Evolutionary conservation across 2,888 invertebrate genomes (phyloP), one percentile per base, ranked within the genome.

Genomic region (Lithophane semibrunnea): DNA sequence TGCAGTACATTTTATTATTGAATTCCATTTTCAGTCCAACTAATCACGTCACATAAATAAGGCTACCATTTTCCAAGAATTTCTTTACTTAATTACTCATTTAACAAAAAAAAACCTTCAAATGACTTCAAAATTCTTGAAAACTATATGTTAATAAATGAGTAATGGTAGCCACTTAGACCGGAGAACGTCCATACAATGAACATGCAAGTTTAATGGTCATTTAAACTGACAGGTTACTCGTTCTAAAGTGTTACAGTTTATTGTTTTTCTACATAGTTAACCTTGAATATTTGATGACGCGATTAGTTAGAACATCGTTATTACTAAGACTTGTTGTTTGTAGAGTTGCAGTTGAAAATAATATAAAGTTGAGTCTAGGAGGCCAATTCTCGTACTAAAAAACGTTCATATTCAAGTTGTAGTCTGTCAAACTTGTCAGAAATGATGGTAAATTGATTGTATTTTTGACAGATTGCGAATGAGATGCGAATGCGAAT

Each of bases 241-340:
- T 47, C 8, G 21, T 66, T 75, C 13, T 69, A 76, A 81, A 85
- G n/a, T 73, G 70, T 71, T 56, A 75, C 63, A 77, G 12, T 82
- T 85, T 77, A 82, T 85, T 79, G 73, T 82, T 75, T 71, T 60
- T 54, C 49, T 71, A 37, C 61, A 67, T 69, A 63, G 21, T 73
- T 54, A 56, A 73, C 85, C 85, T 85, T 85, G 77, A 64, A 68
- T 68, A 54, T 79, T 37, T 72, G 18, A 69, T 10, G 71, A 56
- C 64, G 65, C 67, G 54, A 64, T 69, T 79, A 79, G 64, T 65
- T 54, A 24, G 52, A 10, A 44, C 24, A 52, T 73, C 21, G 61
- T 54, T 60, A 49, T 69, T 56, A 37, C 21, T 29, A 54, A 18
- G 16, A 37, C 13, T 44, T 60, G 37, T 65, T 65, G 42, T 56